phyloP scores from a whole-genome alignment of 2,113 vertebrate species.

The Periophthalmodon schlosseri region DNA sequence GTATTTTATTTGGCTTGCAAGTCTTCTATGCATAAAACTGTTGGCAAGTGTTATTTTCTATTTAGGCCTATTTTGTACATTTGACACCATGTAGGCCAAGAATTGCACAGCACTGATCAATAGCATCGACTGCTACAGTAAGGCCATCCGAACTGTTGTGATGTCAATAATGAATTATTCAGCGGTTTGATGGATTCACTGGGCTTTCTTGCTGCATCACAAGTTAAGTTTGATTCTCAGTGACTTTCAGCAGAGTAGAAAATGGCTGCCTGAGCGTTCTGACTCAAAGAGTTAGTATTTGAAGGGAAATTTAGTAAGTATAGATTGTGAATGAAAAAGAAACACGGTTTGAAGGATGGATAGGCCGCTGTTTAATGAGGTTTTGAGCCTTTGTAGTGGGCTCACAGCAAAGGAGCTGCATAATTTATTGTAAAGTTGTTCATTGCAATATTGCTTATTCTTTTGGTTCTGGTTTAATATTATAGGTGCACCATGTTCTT shows the following conservation, averaged over 20 bases:
- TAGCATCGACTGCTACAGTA: conserved; percentile 18
- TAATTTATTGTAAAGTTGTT: too few species aligned
- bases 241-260: neutral
- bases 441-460: too few species aligned
- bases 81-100: conserved; percentile 4
- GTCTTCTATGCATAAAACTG: neutral
- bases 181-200: neutral
- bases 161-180: conserved; percentile 24
- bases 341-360: too few species aligned
- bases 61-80: neutral
- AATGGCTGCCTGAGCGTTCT: neutral
- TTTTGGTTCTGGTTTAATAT: too few species aligned
- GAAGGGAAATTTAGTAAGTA: neutral
- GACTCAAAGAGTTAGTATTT: neutral
- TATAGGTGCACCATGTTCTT: too few species aligned
- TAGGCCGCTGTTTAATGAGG: too few species aligned
- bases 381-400: too few species aligned
- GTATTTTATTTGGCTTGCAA: too few species aligned
- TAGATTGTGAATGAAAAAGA: too few species aligned
- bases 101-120: conserved; percentile 7
- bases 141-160: conserved; percentile 12
- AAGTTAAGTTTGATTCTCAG: neutral
- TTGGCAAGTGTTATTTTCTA: neutral
- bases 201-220: neutral
- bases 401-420: too few species aligned